Evolutionary conservation across 2,797 vertebrate genomes (phyloP).

Genomic region (Sebastes kiyomatsui): DNA sequence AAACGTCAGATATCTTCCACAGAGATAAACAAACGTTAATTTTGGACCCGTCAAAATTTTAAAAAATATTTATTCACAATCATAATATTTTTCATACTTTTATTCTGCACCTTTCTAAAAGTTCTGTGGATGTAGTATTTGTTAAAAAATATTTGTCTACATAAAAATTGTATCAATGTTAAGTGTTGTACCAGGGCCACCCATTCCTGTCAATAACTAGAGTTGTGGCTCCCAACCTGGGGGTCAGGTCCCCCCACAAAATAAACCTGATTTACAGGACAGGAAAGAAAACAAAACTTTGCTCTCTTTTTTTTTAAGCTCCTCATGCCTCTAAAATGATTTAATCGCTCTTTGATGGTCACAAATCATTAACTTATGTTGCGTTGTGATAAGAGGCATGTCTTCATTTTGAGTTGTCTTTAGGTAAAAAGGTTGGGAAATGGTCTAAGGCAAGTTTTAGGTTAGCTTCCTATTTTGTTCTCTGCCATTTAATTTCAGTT

Average conservation of each 20-base stretch:
- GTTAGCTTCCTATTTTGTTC: neutral
- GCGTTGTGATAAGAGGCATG: neutral
- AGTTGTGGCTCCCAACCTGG: neutral
- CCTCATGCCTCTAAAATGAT: too few species aligned
- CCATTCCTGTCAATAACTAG: neutral
- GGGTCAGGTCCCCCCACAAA: neutral
- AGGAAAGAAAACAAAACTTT: neutral
- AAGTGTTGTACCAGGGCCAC: neutral
- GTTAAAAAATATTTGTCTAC: too few species aligned
- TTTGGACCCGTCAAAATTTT: too few species aligned
- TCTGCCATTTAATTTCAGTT: neutral
- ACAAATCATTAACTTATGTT: neutral
- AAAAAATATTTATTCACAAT: too few species aligned
- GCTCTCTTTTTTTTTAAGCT: neutral
- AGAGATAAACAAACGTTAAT: too few species aligned
- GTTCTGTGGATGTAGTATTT: too few species aligned
- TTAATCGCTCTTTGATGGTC: too few species aligned
- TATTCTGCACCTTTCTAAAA: too few species aligned
- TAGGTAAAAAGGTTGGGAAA: neutral
- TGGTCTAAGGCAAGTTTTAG: neutral
- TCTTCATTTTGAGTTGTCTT: neutral
- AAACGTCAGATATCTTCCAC: too few species aligned
- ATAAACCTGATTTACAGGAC: neutral
- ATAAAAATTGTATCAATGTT: too few species aligned
- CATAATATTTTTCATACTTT: too few species aligned